Evolutionary conservation across 2,797 vertebrate species (phyloP).

Genomic region (Lithobates pipiens): DNA sequence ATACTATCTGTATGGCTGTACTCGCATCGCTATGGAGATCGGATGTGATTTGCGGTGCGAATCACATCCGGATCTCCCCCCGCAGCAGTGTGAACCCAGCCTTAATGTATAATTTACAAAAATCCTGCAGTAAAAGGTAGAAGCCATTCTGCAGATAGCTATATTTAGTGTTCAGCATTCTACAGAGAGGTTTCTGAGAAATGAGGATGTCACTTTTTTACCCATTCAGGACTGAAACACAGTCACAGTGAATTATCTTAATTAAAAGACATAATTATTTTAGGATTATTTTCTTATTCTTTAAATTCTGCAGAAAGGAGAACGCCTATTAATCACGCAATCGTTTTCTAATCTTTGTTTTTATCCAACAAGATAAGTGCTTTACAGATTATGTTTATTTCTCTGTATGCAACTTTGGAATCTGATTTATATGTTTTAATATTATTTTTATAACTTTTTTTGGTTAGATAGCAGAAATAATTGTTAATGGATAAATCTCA

Average conservation of each 20-base stretch:
- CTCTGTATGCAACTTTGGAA: neutral
- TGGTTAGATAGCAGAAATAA: neutral
- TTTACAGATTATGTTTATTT: slow-evolving; percentile 5
- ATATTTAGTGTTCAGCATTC: slow-evolving; percentile 38
- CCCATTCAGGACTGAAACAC: slow-evolving; percentile 3
- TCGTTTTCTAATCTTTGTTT: slow-evolving; percentile 14
- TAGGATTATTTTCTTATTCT: slow-evolving; percentile 39
- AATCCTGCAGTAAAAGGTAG: neutral
- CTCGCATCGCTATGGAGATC: too few species aligned
- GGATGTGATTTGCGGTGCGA: too few species aligned
- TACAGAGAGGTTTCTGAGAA: slow-evolving; percentile 27
- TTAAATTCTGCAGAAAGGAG: slow-evolving; percentile 30
- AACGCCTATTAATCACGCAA: slow-evolving; percentile 24
- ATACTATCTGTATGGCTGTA: too few species aligned
- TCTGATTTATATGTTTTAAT: slow-evolving; percentile 16
- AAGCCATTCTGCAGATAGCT: slow-evolving; percentile 13
- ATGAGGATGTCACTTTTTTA: slow-evolving; percentile 35
- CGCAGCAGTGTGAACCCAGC: too few species aligned
- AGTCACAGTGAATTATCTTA: slow-evolving; percentile 30
- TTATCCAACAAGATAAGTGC: slow-evolving; percentile 36
- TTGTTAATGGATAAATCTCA: neutral
- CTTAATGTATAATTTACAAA: neutral
- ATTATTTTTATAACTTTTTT: neutral
- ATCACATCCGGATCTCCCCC: too few species aligned
- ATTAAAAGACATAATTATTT: slow-evolving; percentile 45